Evolutionary conservation across 1,140 invertebrate species (phyloP).

Genomic region (Acyrthosiphon pisum): DNA sequence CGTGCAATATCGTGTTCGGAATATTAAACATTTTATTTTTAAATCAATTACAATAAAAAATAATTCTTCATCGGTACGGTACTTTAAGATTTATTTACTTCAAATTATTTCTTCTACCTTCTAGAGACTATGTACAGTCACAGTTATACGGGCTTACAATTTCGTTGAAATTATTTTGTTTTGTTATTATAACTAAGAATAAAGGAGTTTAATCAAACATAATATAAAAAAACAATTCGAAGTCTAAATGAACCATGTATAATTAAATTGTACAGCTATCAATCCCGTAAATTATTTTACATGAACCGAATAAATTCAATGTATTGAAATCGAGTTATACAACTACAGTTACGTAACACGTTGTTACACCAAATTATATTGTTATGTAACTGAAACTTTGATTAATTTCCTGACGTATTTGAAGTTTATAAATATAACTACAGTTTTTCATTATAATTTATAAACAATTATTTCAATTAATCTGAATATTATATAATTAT

Average conservation of each 20-base stretch:
- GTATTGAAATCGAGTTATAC: not conserved
- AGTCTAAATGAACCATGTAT: not conserved
- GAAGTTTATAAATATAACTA: not conserved
- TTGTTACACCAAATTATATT: not conserved
- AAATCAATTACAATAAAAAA: slow-evolving; percentile 2
- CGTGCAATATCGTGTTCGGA: not conserved
- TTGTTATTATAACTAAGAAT: slow-evolving; percentile 18
- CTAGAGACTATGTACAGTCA: not conserved
- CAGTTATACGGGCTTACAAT: not conserved
- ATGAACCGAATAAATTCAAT: not conserved
- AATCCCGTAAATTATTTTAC: not conserved
- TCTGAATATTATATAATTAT: slow-evolving; percentile 1
- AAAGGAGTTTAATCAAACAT: not conserved
- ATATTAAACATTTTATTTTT: not conserved
- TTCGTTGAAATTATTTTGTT: not conserved
- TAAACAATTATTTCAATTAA: not conserved
- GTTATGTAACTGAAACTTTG: not conserved
- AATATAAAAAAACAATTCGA: not conserved
- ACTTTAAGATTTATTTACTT: not conserved
- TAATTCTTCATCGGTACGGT: not conserved
- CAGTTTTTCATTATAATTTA: not conserved
- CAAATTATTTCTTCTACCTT: not conserved
- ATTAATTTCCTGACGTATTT: not conserved
- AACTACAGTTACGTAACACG: not conserved
- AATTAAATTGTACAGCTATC: not conserved